Evolutionary conservation across 2,888 invertebrate species (phyloP).

Genomic region (Chironomus riparius): DNA sequence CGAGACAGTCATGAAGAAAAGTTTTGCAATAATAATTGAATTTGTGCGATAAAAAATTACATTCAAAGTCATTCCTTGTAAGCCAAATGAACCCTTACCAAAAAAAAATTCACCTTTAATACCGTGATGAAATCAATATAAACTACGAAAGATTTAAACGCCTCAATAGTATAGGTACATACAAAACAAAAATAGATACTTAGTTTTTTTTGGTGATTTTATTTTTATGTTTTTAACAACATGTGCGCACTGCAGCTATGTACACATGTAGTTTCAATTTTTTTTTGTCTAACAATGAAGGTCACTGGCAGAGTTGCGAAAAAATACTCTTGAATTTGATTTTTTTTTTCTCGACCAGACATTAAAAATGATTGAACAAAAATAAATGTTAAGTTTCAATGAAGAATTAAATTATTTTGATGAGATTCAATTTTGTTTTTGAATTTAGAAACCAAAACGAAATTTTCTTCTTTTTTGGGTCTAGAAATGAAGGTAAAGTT

Average conservation of each 20-base stretch:
- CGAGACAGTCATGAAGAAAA: too few species aligned
- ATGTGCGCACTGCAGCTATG: background rate
- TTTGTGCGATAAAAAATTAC: background rate
- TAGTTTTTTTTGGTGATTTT: background rate
- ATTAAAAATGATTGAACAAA: too few species aligned
- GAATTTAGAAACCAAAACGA: too few species aligned
- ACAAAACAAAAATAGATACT: background rate
- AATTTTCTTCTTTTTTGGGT: too few species aligned
- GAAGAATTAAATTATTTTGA: too few species aligned
- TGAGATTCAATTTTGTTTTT: too few species aligned
- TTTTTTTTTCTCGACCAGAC: too few species aligned
- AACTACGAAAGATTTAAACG: constrained; percentile 1
- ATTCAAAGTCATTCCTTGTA: background rate
- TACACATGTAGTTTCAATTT: background rate
- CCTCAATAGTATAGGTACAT: background rate
- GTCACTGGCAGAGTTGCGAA: background rate
- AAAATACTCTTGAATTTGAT: background rate
- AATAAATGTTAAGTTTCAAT: too few species aligned
- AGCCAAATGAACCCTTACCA: background rate
- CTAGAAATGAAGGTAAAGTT: too few species aligned
- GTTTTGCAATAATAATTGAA: too few species aligned
- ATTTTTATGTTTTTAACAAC: background rate
- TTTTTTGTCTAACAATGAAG: background rate
- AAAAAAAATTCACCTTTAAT: background rate
- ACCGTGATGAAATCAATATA: background rate